Base-by-base conservation (phyloP, 2,113 vertebrate species). In the Cardinalis cardinalis region DNA sequence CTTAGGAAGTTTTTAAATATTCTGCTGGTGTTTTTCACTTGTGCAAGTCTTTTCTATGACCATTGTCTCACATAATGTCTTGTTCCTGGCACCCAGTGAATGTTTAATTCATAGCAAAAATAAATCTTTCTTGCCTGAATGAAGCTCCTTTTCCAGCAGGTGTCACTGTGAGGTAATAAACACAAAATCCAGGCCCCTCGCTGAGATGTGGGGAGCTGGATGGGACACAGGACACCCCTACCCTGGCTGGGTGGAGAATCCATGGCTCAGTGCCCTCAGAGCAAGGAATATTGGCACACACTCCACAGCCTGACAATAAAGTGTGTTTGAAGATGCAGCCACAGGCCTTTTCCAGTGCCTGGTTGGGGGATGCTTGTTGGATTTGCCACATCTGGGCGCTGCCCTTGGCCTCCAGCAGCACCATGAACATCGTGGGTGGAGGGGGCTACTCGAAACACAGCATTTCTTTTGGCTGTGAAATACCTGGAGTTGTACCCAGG, bases 211-310 rank as follows among this genome's bases (percentile, higher is more conserved):
- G 26, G 64, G 6, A 32, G 34, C 9, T 21, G 10, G 10, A 7
- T 32, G 63, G 26, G 5, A 18, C 1, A 1, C n/a, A 34, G 20
- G 18, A 15, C 41, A 32, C 2, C 2, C 16, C 3, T 3, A 7
- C 23, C 32, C 40, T 3, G 9, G 2, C 2, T 1, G 1, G n/a
- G 11, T 0, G 0, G 60, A 20, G 18, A 11, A 4, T 10, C 38
- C 1, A 0, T 28, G 28, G 3, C 24, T 87, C 1, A 1, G 11
- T 16, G 17, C 8, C 13, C 28, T 49, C 24, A 26, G 10, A 18
- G 15, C 20, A 31, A 29, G 24, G 28, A 79, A 34, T n/a, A 12
- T 10, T 23, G 46, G 7, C 28, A 61, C 41, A 36, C 13, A 12
- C 1, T 65, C 5, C 26, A 51, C 34, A 51, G 31, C 19, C 43